These are phyloP conservation scores for Pangasianodon hypophthalmus DNA, from an alignment of 2,113 vertebrate genomes.

Conservation along the genomic window DNA sequence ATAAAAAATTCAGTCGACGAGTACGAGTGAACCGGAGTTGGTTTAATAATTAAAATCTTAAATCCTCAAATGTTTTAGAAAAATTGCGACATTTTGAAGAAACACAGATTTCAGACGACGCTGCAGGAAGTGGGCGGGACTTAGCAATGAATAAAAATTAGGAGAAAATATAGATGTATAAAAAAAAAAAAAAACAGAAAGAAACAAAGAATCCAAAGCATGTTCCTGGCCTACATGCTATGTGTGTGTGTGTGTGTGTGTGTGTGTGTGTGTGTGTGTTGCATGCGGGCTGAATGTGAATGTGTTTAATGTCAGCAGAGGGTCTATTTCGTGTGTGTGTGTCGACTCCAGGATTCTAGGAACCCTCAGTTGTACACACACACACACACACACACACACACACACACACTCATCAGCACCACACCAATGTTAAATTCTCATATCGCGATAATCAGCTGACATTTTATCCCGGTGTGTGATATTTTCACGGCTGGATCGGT, in stretches of 20 bases:
- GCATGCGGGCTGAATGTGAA: neutral
- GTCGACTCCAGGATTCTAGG: neutral
- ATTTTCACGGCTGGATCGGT: neutral
- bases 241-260: conserved; percentile 8
- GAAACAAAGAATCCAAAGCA: neutral
- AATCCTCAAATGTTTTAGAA: neutral
- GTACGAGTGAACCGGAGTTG: neutral
- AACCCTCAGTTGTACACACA: neutral
- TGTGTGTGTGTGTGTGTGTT: conserved; percentile 12
- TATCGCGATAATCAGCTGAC: neutral
- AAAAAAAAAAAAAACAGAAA: neutral
- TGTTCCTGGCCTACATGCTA: neutral
- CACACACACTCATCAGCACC: neutral
- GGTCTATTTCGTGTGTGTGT: conserved; percentile 4
- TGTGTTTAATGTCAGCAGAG: neutral
- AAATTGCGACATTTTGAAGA: neutral
- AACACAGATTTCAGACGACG: neutral
- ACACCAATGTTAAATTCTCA: neutral
- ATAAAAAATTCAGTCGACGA: no score
- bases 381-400: neutral
- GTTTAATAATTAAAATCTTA: neutral
- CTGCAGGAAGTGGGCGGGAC: neutral
- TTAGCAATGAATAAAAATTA: neutral
- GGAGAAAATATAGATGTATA: neutral
- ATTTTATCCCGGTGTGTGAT: neutral